Evolutionary conservation across 2,888 invertebrate species (phyloP), one percentile per base, ranked within the genome.

Genomic region (Zelleria hepariella): DNA sequence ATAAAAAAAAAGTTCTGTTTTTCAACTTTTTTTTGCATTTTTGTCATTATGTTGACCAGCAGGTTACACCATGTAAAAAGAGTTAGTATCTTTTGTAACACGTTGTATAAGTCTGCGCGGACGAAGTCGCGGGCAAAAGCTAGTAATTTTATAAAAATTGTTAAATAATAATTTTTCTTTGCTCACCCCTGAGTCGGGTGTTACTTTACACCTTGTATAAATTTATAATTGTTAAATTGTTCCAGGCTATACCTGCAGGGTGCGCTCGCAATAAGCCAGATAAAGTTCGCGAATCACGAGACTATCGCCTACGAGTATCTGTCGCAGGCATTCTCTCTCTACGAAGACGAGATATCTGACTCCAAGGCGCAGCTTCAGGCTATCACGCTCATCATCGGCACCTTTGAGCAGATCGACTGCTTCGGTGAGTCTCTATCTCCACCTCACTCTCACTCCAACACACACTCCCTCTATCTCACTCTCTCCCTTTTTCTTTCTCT

Each of bases 291-390:
- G 62, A 97, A 98, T 76, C 96, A 96, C 77, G 98, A 99, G 85
- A 96, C 97, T 7, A 95, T 99, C 1, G 98, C 98, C 0, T 99
- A 99, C 85, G 99, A 99, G 83, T 99, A 97, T 75, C 94, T 99
- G 79, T 98, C 98, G 23, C 87, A 95, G 88, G 97, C 98, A 0
- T 99, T 99, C 84, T 96, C 98, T 0, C 82, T 99, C 59, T 99
- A 99, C 78, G 99, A 99, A 80, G 99, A 99, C 79, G 99, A 99
- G 85, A 97, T 99, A 71, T 96, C 97, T 1, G 99, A 99, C 80
- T 97, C 97, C 60, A 98, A 98, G 78, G 97, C 98, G 1, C 99
- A 99, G 78, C 81, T 99, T 62, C 96, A 98, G 0, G 98, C 98
- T 49, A 97, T 99, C 59, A 97, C 97, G 0, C 90, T 99, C 32